These are phyloP conservation scores for Noctua pronuba DNA, from an alignment of 2,888 invertebrate genomes.

Conservation along the genomic window DNA sequence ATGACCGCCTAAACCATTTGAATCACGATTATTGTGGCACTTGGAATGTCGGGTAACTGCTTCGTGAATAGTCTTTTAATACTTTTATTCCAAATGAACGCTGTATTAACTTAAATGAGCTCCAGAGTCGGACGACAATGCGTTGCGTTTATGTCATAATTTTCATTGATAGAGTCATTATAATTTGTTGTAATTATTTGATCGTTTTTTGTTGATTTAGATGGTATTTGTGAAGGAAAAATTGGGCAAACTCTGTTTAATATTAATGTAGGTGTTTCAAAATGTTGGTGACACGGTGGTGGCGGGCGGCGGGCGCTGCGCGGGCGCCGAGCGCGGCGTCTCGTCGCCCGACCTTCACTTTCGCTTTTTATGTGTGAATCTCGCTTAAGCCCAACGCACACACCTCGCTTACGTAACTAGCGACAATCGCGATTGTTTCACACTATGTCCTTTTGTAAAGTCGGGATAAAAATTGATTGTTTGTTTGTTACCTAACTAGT, in stretches of 20 bases:
- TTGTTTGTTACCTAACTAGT: conserved; percentile 28
- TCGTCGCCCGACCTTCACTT: conserved; percentile 78
- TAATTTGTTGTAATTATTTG: conserved; percentile 10
- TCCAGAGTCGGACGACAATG: conserved; percentile 9
- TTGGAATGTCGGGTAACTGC: conserved; percentile 1
- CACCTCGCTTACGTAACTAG: conserved; percentile 64
- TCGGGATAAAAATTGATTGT: conserved; percentile 51
- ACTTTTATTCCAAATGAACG: neutral
- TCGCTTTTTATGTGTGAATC: conserved; percentile 80
- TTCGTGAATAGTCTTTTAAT: neutral
- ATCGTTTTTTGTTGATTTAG: conserved; percentile 19
- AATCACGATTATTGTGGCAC: conserved; percentile 20
- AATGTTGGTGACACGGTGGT: conserved; percentile 56
- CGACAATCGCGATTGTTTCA: conserved; percentile 62
- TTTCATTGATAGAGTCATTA: conserved; percentile 1
- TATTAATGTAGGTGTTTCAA: conserved; percentile 64
- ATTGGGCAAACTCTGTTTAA: conserved; percentile 56
- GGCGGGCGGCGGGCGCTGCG: conserved; percentile 29
- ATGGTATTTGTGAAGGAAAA: conserved; percentile 36
- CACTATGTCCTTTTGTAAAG: conserved; percentile 57
- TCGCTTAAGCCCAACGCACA: conserved; percentile 69
- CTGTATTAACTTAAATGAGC: conserved; percentile 4
- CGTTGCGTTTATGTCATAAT: conserved; percentile 4
- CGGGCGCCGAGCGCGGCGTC: conserved; percentile 45
- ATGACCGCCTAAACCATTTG: conserved; percentile 43